Conservation (phyloP, 2,113 vertebrate species). For the Coryphaenoides rupestris region DNA sequence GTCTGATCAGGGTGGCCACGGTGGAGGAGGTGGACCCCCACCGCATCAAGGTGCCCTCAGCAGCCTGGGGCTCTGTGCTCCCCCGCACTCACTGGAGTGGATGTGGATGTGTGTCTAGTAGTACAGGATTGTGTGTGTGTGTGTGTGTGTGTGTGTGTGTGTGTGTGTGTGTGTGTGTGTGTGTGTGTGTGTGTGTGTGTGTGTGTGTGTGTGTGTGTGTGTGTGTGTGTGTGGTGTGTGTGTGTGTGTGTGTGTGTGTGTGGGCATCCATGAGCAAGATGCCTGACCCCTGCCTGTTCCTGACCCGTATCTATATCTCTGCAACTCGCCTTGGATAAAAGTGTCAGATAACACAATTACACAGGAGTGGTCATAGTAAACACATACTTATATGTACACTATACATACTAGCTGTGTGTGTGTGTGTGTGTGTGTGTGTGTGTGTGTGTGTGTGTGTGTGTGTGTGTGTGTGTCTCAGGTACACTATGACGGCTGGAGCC, state of each 20-base stretch:
- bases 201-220: background rate
- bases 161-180: background rate
- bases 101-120: background rate
- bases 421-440: background rate
- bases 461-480: slow-evolving; percentile 69
- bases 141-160: background rate
- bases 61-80: too few relatives aligned
- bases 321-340: too few relatives aligned
- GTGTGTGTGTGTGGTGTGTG: background rate
- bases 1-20: slow-evolving; percentile 87
- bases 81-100: too few relatives aligned
- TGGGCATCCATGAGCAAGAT: too few relatives aligned
- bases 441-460: background rate
- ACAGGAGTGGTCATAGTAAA: too few relatives aligned
- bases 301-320: too few relatives aligned
- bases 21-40: slow-evolving; percentile 92
- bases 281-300: too few relatives aligned
- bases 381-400: too few relatives aligned
- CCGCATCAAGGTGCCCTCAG: slow-evolving; percentile 84
- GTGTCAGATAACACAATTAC: too few relatives aligned
- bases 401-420: background rate
- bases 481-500: slow-evolving; percentile 96
- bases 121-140: background rate
- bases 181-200: background rate
- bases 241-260: background rate